Evolutionary conservation across 2,797 vertebrate genomes (phyloP).

Genomic region (Ctenosaura bakeri): DNA sequence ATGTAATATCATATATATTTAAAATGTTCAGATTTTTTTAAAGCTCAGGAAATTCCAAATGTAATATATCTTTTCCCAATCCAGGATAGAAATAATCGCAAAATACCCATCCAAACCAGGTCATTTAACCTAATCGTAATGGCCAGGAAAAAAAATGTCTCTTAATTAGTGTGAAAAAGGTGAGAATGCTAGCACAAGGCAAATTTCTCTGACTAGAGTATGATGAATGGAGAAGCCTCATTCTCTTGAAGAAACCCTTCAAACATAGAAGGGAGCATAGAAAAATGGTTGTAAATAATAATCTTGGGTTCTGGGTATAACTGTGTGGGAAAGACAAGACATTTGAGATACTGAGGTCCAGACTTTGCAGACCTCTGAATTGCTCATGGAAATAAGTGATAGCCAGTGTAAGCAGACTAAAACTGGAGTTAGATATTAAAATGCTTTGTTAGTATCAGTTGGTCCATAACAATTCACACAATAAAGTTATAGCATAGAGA

Average conservation of each 20-base stretch:
- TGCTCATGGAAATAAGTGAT: neutral
- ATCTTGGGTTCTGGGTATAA: neutral
- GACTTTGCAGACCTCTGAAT: neutral
- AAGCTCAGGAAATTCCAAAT: too few species aligned
- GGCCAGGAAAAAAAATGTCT: neutral
- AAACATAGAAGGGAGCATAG: neutral
- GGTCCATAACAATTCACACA: too few species aligned
- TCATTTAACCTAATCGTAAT: neutral
- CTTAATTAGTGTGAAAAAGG: too few species aligned
- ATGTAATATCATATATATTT: too few species aligned
- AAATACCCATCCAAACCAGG: neutral
- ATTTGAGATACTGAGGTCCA: neutral
- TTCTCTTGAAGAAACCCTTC: neutral
- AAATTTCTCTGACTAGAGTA: too few species aligned
- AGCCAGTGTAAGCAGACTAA: neutral
- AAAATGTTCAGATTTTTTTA: too few species aligned
- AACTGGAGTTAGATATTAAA: neutral
- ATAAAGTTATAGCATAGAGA: too few species aligned
- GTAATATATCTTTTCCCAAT: too few species aligned
- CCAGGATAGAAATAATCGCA: neutral
- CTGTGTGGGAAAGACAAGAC: neutral
- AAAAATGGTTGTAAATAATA: neutral
- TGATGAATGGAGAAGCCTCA: neutral
- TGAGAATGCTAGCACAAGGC: too few species aligned
- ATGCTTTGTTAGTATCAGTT: neutral